Conservation (phyloP, 1,140 invertebrate species). For the Stegodyphus mimosarum region DNA sequence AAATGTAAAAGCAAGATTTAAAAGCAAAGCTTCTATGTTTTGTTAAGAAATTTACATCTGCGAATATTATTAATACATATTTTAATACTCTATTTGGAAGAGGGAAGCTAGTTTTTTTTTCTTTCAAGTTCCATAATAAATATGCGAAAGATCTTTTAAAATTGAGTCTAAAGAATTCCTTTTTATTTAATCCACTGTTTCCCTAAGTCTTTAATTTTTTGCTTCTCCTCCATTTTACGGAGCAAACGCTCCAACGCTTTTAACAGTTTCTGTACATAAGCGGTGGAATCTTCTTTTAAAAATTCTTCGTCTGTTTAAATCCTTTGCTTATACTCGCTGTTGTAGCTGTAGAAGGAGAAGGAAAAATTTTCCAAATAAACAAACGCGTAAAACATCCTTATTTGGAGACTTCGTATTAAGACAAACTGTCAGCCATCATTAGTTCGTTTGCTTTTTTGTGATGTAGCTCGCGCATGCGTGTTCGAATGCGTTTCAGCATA, state of each 20-base stretch:
- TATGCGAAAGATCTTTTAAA: background rate
- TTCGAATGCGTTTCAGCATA: constrained; percentile 19
- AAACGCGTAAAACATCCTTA: constrained; percentile 16
- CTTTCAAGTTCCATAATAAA: background rate
- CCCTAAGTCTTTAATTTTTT: background rate
- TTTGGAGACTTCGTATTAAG: constrained; percentile 14
- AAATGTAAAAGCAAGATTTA: too few relatives aligned
- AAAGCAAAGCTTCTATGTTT: too few relatives aligned
- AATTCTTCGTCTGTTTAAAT: constrained; percentile 36
- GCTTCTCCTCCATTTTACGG: background rate
- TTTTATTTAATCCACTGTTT: background rate
- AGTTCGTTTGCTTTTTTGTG: constrained; percentile 10
- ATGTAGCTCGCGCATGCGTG: background rate
- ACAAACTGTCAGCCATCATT: constrained; percentile 46
- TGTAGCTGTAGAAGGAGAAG: too few relatives aligned
- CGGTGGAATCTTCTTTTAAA: constrained; percentile 2
- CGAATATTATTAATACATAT: background rate
- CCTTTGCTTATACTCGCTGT: background rate
- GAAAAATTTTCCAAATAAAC: constrained; percentile 36
- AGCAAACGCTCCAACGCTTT: constrained; percentile 12
- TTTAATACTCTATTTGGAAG: too few relatives aligned
- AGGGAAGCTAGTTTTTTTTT: background rate
- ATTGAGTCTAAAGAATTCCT: background rate
- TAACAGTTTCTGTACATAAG: background rate
- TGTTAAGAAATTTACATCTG: background rate